Conservation (phyloP, 1,140 invertebrate genomes). For the Phortica variegata region DNA sequence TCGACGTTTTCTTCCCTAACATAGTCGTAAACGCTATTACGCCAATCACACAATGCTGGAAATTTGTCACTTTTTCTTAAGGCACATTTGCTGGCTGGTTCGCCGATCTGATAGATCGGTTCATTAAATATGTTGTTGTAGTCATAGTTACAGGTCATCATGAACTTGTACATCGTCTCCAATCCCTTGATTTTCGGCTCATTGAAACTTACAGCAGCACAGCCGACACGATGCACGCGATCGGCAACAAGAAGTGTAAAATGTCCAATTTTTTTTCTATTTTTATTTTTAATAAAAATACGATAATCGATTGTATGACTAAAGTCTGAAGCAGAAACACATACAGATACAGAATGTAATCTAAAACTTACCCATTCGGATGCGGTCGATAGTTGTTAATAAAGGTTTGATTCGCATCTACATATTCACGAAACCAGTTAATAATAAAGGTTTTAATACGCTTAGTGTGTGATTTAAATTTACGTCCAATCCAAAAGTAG, state of each 20-base stretch:
- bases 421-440: slow-evolving; percentile 45
- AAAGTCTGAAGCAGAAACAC: not conserved
- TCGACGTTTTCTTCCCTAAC: slow-evolving; percentile 28
- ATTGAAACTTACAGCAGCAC: slow-evolving; percentile 37
- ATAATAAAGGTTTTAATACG: slow-evolving; percentile 48
- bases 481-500: slow-evolving; percentile 44
- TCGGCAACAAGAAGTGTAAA: slow-evolving; percentile 43
- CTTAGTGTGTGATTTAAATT: slow-evolving; percentile 46
- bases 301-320: not conserved
- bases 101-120: slow-evolving; percentile 35
- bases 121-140: slow-evolving; percentile 41
- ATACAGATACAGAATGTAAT: not conserved
- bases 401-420: slow-evolving; percentile 44
- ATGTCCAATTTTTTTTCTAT: slow-evolving; percentile 47
- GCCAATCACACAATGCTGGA: slow-evolving; percentile 39
- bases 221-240: slow-evolving; percentile 41
- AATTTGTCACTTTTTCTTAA: slow-evolving; percentile 31
- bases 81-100: slow-evolving; percentile 32
- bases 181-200: slow-evolving; percentile 6
- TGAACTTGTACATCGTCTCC: slow-evolving; percentile 25
- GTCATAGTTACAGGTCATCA: slow-evolving; percentile 51
- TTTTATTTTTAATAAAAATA: not conserved
- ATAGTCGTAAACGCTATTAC: slow-evolving; percentile 15
- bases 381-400: slow-evolving; percentile 39
- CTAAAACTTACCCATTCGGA: slow-evolving; percentile 34